These are phyloP conservation scores for Aporophyla lueneburgensis DNA, from an alignment of 2,888 invertebrate genomes.

Conservation along the genomic window DNA sequence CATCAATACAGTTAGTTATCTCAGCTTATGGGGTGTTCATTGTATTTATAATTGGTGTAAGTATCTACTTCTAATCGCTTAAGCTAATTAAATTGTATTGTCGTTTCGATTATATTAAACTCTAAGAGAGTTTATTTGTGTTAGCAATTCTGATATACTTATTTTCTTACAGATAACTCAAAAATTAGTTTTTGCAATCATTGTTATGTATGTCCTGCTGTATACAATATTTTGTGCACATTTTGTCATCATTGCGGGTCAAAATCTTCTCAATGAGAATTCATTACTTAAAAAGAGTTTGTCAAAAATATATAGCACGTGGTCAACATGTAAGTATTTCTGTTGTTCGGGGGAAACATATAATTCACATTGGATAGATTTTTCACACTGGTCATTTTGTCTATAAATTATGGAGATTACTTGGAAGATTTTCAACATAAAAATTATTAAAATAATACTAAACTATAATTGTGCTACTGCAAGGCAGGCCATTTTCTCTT, in stretches of 20 bases:
- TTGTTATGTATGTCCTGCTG: slow-evolving; percentile 1
- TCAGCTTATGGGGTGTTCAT: slow-evolving; percentile 15
- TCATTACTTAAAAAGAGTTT: slow-evolving; percentile 14
- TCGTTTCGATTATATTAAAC: background rate
- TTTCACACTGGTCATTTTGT: background rate
- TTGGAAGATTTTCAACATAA: background rate
- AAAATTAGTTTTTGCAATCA: background rate
- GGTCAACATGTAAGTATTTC: slow-evolving; percentile 34
- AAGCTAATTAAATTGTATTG: background rate
- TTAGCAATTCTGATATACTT: background rate
- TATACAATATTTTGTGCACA: slow-evolving; percentile 24
- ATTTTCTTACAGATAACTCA: slow-evolving; percentile 25
- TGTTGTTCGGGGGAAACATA: background rate
- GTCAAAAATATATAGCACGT: slow-evolving; percentile 22
- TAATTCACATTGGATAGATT: background rate
- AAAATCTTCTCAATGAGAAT: slow-evolving; percentile 36
- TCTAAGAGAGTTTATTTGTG: too few relatives aligned
- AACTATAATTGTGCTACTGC: too few relatives aligned
- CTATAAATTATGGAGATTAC: background rate
- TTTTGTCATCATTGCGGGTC: slow-evolving; percentile 30
- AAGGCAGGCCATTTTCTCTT: too few relatives aligned
- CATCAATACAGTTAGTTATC: slow-evolving; percentile 27
- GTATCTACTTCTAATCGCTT: background rate
- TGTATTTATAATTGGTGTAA: slow-evolving; percentile 13
- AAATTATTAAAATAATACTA: background rate